Evolutionary conservation across 2,113 vertebrate species (phyloP).

Genomic region (Protomyctophum bolini): DNA sequence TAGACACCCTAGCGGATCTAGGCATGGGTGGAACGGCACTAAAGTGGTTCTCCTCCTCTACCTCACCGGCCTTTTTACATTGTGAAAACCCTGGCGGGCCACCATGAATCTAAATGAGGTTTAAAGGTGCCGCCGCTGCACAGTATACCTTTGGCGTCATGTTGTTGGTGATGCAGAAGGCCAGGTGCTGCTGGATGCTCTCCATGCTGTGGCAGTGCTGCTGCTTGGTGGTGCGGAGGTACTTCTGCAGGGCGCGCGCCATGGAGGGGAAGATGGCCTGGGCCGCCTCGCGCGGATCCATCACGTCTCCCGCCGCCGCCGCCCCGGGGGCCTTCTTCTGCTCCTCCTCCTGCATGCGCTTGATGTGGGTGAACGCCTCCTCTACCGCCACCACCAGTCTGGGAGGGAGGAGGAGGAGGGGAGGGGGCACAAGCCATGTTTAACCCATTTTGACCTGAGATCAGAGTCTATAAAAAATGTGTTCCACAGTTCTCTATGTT

Average conservation of each 20-base stretch:
- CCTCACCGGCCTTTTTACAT: too few relatives aligned
- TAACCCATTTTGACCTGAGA: too few relatives aligned
- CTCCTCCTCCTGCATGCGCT: constrained; percentile 89
- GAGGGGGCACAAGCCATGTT: not conserved
- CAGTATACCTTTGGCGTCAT: constrained; percentile 99
- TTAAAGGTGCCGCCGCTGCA: too few relatives aligned
- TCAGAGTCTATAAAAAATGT: too few relatives aligned
- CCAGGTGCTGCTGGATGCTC: constrained; percentile 95
- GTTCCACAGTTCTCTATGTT: too few relatives aligned
- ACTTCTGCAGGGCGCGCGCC: constrained; percentile 95
- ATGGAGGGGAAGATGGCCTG: constrained; percentile 98
- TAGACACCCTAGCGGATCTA: too few relatives aligned
- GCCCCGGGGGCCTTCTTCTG: constrained; percentile 85
- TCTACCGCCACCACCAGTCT: constrained; percentile 95
- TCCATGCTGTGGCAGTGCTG: constrained; percentile 99
- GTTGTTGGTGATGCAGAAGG: constrained; percentile 94
- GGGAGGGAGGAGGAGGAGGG: constrained; percentile 16
- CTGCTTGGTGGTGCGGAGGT: constrained; percentile 94
- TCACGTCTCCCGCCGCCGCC: constrained; percentile 81
- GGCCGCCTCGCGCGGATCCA: constrained; percentile 94
- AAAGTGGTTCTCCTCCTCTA: too few relatives aligned
- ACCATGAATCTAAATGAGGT: too few relatives aligned
- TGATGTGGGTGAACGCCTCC: constrained; percentile 94
- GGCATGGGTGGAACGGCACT: too few relatives aligned
- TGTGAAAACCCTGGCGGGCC: too few relatives aligned